Percentiles rank a stretch among this genome's conserved stretches.
Conservation (phyloP, 2,113 vertebrate species). For the Serinus canaria region DNA sequence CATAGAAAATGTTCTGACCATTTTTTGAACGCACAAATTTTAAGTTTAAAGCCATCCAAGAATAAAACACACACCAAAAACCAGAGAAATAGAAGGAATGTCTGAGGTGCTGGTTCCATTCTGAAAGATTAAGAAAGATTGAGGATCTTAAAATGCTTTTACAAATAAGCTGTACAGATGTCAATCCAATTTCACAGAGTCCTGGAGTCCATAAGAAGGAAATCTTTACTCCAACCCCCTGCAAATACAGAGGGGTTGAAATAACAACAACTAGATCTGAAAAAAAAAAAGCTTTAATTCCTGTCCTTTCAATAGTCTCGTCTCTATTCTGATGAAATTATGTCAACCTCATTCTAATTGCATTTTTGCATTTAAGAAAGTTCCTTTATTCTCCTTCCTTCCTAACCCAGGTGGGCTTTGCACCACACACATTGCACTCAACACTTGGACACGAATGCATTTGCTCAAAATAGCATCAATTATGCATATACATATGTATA, state of each 20-base stretch:
- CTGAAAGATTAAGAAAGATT: background rate
- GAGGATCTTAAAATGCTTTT: background rate
- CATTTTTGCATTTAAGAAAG: background rate
- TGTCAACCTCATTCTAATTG: fast-evolving
- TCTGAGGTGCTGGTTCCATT: background rate
- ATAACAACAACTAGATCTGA: background rate
- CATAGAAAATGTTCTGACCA: fast-evolving
- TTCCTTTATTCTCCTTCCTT: background rate
- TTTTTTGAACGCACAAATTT: background rate
- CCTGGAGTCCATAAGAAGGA: fast-evolving
- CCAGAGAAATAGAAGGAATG: background rate
- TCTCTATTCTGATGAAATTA: background rate
- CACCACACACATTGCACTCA: background rate
- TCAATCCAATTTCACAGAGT: background rate
- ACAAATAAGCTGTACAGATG: background rate
- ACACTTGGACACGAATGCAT: background rate
- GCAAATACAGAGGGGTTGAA: no score
- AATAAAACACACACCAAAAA: background rate
- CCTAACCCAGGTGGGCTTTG: background rate
- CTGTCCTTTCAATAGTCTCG: background rate
- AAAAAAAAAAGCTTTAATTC: background rate
- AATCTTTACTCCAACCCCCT: fast-evolving
- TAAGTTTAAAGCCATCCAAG: background rate
- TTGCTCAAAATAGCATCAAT: background rate
- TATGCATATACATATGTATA: background rate